Evolutionary conservation across 2,797 vertebrate genomes (phyloP).

Genomic region (Thripadectes ignobilis): DNA sequence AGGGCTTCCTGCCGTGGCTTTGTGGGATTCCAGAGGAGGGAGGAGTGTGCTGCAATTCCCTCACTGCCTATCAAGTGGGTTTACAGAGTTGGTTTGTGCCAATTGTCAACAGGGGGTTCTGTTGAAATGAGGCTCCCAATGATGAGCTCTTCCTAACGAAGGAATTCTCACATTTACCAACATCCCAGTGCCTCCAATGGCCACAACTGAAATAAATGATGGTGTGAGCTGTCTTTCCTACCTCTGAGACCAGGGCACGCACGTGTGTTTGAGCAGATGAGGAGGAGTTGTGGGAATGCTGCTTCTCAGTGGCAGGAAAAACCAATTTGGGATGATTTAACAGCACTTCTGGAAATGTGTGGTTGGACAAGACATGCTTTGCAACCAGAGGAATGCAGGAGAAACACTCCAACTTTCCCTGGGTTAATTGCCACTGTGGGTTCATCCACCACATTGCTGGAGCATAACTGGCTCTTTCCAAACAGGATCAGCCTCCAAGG

Average conservation of each 20-base stretch:
- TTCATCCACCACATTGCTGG: background rate
- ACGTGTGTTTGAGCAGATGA: rapidly evolving
- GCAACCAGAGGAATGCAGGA: background rate
- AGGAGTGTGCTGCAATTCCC: background rate
- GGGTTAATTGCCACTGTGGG: background rate
- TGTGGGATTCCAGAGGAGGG: background rate
- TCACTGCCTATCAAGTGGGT: background rate
- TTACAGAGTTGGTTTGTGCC: background rate
- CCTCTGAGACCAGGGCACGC: background rate
- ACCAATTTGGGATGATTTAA: background rate
- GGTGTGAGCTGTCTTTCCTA: background rate
- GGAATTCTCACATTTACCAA: background rate
- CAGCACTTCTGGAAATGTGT: background rate
- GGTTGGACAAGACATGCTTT: background rate
- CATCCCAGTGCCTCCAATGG: background rate
- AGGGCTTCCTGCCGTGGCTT: background rate
- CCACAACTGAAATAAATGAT: rapidly evolving
- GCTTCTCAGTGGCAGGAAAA: background rate
- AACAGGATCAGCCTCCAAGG: background rate
- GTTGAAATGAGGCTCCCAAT: background rate
- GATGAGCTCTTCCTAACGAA: background rate
- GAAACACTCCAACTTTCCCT: background rate
- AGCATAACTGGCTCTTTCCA: background rate
- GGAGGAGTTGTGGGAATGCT: background rate
- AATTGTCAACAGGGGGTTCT: background rate